These are phyloP conservation scores for Pomacea maculata DNA, from an alignment of 1,140 invertebrate species.

Conservation along the genomic window DNA sequence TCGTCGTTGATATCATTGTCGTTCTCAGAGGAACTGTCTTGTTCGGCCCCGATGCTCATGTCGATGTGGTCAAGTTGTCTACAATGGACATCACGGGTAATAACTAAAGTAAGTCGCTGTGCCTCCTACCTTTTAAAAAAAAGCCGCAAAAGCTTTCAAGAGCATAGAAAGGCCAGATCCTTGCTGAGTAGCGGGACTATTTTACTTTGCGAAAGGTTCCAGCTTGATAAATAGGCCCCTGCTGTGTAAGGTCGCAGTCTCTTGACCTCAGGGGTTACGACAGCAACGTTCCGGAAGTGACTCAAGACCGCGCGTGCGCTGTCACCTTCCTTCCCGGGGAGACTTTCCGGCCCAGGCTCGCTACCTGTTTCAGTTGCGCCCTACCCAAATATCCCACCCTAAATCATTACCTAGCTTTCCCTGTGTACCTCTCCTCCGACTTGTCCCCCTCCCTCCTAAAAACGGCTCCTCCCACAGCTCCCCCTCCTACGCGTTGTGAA, in stretches of 20 bases:
- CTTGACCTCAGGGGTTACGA: slow-evolving; percentile 6
- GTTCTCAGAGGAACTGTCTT: not conserved
- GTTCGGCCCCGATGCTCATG: not conserved
- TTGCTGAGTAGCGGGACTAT: slow-evolving; percentile 8
- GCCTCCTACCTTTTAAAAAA: not conserved
- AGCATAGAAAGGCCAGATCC: not conserved
- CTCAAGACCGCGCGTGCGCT: slow-evolving; percentile 11
- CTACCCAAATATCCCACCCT: no score
- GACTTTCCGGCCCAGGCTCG: not conserved
- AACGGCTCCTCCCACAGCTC: no score
- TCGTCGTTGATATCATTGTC: not conserved
- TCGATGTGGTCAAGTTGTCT: not conserved
- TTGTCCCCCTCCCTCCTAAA: not conserved
- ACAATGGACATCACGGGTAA: not conserved
- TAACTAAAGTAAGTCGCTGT: not conserved
- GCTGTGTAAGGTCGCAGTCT: slow-evolving; percentile 11
- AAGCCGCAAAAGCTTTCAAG: not conserved
- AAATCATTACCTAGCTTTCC: not conserved
- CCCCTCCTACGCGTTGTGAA: no score
- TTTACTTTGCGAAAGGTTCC: slow-evolving; percentile 11
- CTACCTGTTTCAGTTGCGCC: no score
- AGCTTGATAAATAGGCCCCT: slow-evolving; percentile 11
- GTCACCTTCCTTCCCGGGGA: slow-evolving; percentile 9
- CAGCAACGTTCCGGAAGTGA: slow-evolving; percentile 14
- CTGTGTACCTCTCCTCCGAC: not conserved